Evolutionary conservation across 2,888 invertebrate species (phyloP).

Genomic region (Hofmannophila pseudospretella): DNA sequence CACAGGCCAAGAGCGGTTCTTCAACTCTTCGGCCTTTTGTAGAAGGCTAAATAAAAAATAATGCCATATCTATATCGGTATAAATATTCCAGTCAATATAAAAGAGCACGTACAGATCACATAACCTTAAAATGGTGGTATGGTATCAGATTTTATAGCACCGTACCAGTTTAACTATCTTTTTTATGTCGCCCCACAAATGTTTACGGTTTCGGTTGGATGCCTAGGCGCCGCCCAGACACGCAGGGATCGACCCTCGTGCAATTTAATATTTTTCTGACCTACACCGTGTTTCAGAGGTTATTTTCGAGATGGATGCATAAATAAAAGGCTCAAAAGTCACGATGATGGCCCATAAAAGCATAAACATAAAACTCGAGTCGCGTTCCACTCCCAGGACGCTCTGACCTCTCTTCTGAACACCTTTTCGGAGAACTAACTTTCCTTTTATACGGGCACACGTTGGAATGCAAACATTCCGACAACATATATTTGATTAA

Average conservation of each 20-base stretch:
- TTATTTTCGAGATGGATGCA: conserved; percentile 22
- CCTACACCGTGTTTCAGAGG: conserved; percentile 23
- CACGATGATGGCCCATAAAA: conserved; percentile 41
- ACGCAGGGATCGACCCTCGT: conserved; percentile 10
- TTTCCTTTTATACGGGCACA: conserved; percentile 39
- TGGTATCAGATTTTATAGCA: conserved; percentile 41
- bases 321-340: conserved; percentile 36
- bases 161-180: conserved; percentile 40
- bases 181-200: conserved; percentile 35
- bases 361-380: conserved; percentile 49
- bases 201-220: conserved; percentile 29
- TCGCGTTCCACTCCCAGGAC: conserved; percentile 17
- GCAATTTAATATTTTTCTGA: conserved; percentile 23
- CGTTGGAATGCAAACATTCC: conserved; percentile 34
- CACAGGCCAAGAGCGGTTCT: too few species aligned
- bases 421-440: conserved; percentile 41
- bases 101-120: background rate
- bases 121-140: conserved; percentile 1
- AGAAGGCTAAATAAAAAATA: too few species aligned
- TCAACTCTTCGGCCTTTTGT: too few species aligned
- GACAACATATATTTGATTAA: conserved; percentile 36
- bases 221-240: conserved; percentile 21
- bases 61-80: too few species aligned
- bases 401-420: conserved; percentile 18
- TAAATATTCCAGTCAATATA: too few species aligned